phyloP scores from a whole-genome alignment of 2,797 vertebrate genomes.

The Phyllotis vaccarum region DNA sequence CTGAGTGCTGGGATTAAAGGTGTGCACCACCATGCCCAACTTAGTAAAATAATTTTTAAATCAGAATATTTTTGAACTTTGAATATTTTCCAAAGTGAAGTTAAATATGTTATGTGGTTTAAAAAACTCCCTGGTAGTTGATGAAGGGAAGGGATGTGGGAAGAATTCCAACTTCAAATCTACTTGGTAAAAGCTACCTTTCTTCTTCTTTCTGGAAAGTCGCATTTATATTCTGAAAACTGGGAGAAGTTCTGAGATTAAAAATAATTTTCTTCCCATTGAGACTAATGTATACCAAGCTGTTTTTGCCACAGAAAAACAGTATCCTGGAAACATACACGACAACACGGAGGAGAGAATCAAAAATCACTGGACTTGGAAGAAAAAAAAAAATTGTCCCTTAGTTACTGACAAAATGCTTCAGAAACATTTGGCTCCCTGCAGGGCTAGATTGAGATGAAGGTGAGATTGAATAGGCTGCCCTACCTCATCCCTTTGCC shows the following conservation, averaged over 20 bases:
- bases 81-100: conserved; percentile 17
- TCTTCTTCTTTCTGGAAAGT: conserved; percentile 56
- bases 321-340: not conserved
- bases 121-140: not conserved
- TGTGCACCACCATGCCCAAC: fast-evolving
- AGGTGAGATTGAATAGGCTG: not conserved
- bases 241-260: conserved; percentile 38
- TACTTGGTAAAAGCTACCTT: conserved; percentile 21
- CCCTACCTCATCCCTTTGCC: too few relatives aligned
- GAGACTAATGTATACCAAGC: conserved; percentile 19
- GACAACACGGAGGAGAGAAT: conserved; percentile 23
- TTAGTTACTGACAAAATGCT: conserved; percentile 51
- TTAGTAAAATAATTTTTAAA: conserved; percentile 43
- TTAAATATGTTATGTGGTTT: not conserved
- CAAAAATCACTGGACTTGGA: conserved; percentile 45
- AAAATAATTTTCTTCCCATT: conserved; percentile 51
- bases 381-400: conserved; percentile 59
- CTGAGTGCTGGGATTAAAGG: not conserved
- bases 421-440: not conserved
- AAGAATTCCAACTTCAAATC: conserved; percentile 62
- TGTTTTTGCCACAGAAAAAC: conserved; percentile 3
- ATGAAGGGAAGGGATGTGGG: not conserved
- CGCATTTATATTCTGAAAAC: conserved; percentile 52
- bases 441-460: not conserved
- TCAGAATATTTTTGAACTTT: conserved; percentile 45